Percentiles rank a stretch among this genome's conserved stretches.
Evolutionary conservation across 1,140 invertebrate species (phyloP).

Genomic region (Agraylea sexmaculata): DNA sequence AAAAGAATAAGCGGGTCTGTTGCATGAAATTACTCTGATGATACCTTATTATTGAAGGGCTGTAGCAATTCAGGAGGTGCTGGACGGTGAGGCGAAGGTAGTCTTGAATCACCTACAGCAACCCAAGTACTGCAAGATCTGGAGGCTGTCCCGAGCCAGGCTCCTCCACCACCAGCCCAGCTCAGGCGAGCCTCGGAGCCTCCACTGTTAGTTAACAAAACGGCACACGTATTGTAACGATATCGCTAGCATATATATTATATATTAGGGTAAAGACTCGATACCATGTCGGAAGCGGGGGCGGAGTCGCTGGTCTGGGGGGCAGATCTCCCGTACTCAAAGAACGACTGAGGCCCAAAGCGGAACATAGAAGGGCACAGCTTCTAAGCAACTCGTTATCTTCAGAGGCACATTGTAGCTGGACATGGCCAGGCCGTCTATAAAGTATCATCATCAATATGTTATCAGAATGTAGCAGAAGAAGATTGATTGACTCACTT

Average conservation of each 20-base stretch:
- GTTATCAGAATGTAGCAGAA: too few relatives aligned
- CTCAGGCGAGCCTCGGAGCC: slow-evolving; percentile 57
- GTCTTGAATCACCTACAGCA: slow-evolving; percentile 46
- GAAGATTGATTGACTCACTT: too few relatives aligned
- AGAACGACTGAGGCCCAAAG: slow-evolving; percentile 60
- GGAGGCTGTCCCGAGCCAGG: slow-evolving; percentile 43
- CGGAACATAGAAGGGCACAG: slow-evolving; percentile 58
- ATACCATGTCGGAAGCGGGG: slow-evolving; percentile 13
- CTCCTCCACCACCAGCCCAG: slow-evolving; percentile 38
- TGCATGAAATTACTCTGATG: too few relatives aligned
- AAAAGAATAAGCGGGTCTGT: too few relatives aligned
- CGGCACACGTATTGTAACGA: neutral
- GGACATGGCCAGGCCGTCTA: slow-evolving; percentile 18
- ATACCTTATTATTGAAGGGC: slow-evolving; percentile 74
- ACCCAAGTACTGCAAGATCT: slow-evolving; percentile 81
- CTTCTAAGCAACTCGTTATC: slow-evolving; percentile 52
- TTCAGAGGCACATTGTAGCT: slow-evolving; percentile 11
- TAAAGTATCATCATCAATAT: too few relatives aligned
- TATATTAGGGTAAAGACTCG: too few relatives aligned
- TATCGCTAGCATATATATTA: too few relatives aligned
- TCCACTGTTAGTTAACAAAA: slow-evolving; percentile 29
- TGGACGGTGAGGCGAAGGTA: slow-evolving; percentile 36
- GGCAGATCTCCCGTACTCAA: slow-evolving; percentile 66
- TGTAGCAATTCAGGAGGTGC: slow-evolving; percentile 53
- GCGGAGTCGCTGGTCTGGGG: slow-evolving; percentile 22